Percentiles rank a stretch among this genome's conserved stretches.
phyloP scores from a whole-genome alignment of 2,888 invertebrate species.

The Perdita meconis region DNA sequence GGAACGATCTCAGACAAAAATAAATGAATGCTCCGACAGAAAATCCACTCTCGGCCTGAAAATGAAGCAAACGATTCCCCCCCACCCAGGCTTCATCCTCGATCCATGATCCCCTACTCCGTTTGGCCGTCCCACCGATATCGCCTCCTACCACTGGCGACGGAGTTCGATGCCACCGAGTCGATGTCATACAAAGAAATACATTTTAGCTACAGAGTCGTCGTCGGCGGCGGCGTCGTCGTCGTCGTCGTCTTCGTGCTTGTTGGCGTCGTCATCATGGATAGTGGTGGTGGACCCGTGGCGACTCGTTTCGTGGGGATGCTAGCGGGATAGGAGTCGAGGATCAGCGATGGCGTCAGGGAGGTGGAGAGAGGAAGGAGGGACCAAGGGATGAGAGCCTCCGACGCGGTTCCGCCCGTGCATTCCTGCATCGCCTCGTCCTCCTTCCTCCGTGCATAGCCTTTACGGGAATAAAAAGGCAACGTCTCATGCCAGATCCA shows the following conservation, averaged over 20 bases:
- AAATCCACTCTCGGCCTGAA: slow-evolving; percentile 76
- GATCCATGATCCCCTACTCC: slow-evolving; percentile 17
- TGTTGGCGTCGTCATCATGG: slow-evolving; percentile 36
- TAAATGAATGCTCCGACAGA: slow-evolving; percentile 74
- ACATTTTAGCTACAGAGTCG: slow-evolving; percentile 70
- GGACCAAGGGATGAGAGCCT: neutral
- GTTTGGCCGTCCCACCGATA: slow-evolving; percentile 52
- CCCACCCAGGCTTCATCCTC: neutral
- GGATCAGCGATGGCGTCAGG: slow-evolving; percentile 24
- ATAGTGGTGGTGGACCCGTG: slow-evolving; percentile 53
- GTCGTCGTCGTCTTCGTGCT: slow-evolving; percentile 39
- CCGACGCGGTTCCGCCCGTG: slow-evolving; percentile 18
- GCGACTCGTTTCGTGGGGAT: slow-evolving; percentile 64
- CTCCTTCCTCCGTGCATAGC: slow-evolving; percentile 12
- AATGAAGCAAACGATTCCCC: slow-evolving; percentile 70
- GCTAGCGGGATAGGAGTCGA: slow-evolving; percentile 53
- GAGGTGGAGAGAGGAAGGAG: slow-evolving; percentile 17
- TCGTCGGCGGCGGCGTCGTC: slow-evolving; percentile 47
- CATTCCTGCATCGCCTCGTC: slow-evolving; percentile 29
- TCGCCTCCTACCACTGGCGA: slow-evolving; percentile 42
- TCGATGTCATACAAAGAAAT: slow-evolving; percentile 68
- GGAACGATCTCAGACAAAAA: slow-evolving; percentile 71
- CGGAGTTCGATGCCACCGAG: slow-evolving; percentile 71
- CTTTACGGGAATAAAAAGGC: slow-evolving; percentile 72
- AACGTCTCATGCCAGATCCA: slow-evolving; percentile 50